Base-by-base conservation (phyloP, 2,888 invertebrate species). In the Macrosiphum euphorbiae region DNA sequence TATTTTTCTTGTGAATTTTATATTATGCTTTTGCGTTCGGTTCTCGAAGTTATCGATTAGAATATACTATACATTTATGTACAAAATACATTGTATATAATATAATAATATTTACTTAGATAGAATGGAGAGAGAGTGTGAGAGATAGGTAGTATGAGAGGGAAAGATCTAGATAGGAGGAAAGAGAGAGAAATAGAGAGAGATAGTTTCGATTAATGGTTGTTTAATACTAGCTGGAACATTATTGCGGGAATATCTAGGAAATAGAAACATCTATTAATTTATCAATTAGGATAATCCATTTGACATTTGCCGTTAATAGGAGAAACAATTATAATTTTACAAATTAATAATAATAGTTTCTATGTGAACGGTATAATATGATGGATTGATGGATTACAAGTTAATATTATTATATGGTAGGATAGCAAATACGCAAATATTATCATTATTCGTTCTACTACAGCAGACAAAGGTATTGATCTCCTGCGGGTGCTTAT, bases 221-320 rank as follows among this genome's bases (percentile, higher is more conserved):
- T 78, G 78, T 35, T 78, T 35, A 35, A 35, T 78, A 78, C 35
- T 78, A 20, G 35, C 20, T 20, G 78, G 35, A 78, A 78, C 35
- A 78, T 78, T 35, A 78, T 20, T 78, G 8, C 35, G 0, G 35
- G 20, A 78, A 78, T 20, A 78, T 20, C 35, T 78, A 78, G 20
- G 78, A 85, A 85, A 55, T 35, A 88, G 3, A 58, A 35, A 26
- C 35, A 41, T 88, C 35, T 88, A 47, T 88, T 55, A 41, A 55
- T 35, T 41, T 55, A 88, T 88, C 88, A 88, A 88, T 88, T 28
- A 88, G 11, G 55, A 41, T 88, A 26, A 88, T 41, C 88, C 20
- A 55, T 41, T 55, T 88, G 55, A 26, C 55, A 41, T 88, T 55
- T 88, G 55, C 41, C 41, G 11, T 58, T 50, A 88, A 88, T 55